Evolutionary conservation across 1,140 invertebrate species (phyloP), one percentile per base, ranked within the genome.

Genomic region (Caligus rogercresseyi): DNA sequence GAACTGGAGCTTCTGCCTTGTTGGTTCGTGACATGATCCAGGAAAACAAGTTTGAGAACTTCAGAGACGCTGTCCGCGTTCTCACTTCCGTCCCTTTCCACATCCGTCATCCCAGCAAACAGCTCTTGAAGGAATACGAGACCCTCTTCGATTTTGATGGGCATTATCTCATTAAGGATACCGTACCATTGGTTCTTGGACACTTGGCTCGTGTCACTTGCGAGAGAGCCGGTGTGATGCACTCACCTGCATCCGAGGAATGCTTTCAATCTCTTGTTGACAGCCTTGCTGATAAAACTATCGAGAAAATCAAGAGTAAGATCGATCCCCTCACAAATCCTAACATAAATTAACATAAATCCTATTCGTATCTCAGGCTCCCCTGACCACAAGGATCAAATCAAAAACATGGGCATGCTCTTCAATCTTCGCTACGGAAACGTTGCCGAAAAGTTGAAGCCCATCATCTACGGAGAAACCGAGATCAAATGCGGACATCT

Each of bases 101-200:
- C 51, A 62, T 62, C 18, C 18, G 61, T 3, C 14, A 52, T n/a
- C 61, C 61, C 51, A 62, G 55, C 52, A 18, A 15, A 16, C 61
- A 62, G 43, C 43, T 62, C 11, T 43, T 62, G 18, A 2, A 54
- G 51, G 51, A 55, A 62, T 43, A 52, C 16, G 51, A 60, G 16
- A 52, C 24, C n/a, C 51, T 62, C 16, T 54, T 43, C 15, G 16
- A 15, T n/a, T 20, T 61, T 15, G 51, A 57, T 20, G n/a, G n/a
- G n/a, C 20, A 51, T 13, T 18, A 24, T 16, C 25, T 43, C 61
- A 15, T 61, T 31, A 51, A 61, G 21, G 55, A 56, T 43, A 20
- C 61, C 7, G 16, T 54, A 15, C 61, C 61, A 18, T 56, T 62
- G 51, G 51, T 52, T 43, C 16, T 62, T 61, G 61, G 24, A 21